Evolutionary conservation across 1,140 invertebrate species (phyloP).

Genomic region (Lutraria rhynchaena): DNA sequence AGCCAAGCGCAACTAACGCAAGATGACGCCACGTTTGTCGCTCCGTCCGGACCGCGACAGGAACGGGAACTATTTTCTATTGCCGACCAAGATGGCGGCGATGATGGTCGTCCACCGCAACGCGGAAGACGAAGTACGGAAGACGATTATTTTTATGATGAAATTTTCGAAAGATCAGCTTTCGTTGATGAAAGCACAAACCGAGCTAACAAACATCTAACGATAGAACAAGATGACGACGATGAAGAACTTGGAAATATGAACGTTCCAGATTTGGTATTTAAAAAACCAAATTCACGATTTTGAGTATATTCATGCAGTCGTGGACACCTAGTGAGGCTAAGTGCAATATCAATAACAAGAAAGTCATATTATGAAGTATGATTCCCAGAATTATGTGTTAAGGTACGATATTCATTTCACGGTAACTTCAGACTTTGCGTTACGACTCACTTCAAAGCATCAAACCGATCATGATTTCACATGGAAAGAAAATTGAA

Average conservation of each 20-base stretch:
- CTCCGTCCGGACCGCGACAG: neutral
- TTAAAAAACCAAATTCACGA: conserved; percentile 28
- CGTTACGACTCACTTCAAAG: too few relatives aligned
- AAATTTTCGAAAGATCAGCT: conserved; percentile 36
- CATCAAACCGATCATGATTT: too few relatives aligned
- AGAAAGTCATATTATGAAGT: too few relatives aligned
- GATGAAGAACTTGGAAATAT: neutral
- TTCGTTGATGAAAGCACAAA: conserved; percentile 46
- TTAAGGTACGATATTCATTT: too few relatives aligned
- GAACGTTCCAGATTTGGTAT: conserved; percentile 40
- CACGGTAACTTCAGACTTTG: too few relatives aligned
- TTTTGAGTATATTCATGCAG: neutral
- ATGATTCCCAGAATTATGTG: too few relatives aligned
- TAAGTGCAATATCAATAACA: too few relatives aligned
- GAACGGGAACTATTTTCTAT: conserved; percentile 49
- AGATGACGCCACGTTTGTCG: conserved; percentile 33
- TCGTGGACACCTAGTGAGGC: neutral
- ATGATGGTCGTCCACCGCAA: conserved; percentile 27
- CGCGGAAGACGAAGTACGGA: neutral
- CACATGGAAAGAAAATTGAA: too few relatives aligned
- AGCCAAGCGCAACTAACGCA: conserved; percentile 19
- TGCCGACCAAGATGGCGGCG: conserved; percentile 41
- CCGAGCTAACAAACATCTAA: conserved; percentile 35
- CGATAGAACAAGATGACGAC: conserved; percentile 10
- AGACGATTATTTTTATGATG: conserved; percentile 48